Evolutionary conservation across 2,797 vertebrate genomes (phyloP).

Genomic region (Protonibea diacanthus): DNA sequence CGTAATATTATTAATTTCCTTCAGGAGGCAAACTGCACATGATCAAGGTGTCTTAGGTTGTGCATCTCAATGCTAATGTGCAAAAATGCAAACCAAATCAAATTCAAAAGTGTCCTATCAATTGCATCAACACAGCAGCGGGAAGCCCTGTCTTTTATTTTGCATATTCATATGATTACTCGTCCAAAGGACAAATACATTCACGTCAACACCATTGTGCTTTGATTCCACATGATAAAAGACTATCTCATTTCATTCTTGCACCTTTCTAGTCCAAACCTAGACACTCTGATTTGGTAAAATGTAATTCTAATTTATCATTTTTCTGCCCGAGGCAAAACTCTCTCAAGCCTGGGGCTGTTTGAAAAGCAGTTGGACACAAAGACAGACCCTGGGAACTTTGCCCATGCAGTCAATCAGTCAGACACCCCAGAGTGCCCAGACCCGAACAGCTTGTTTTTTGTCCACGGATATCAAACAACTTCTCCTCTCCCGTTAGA

Average conservation of each 20-base stretch:
- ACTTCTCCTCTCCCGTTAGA: conserved; percentile 80
- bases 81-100: conserved; percentile 66
- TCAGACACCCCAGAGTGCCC: conserved; percentile 87
- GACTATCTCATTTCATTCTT: conserved; percentile 76
- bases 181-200: conserved; percentile 69
- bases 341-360: conserved; percentile 86
- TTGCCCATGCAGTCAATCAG: conserved; percentile 90
- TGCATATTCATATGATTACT: conserved; percentile 80
- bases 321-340: conserved; percentile 86
- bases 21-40: conserved; percentile 19
- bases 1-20: conserved; percentile 26
- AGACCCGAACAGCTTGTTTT: conserved; percentile 85
- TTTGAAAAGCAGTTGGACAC: conserved; percentile 88
- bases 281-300: conserved; percentile 83
- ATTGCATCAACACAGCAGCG: conserved; percentile 69
- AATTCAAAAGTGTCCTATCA: conserved; percentile 69
- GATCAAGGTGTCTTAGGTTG: conserved; percentile 40
- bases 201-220: conserved; percentile 69
- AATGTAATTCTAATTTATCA: conserved; percentile 89
- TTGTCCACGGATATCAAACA: conserved; percentile 85
- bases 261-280: conserved; percentile 78
- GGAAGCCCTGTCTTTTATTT: conserved; percentile 71
- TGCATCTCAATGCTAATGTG: conserved; percentile 48
- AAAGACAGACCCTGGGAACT: conserved; percentile 89
- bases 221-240: conserved; percentile 81